Conservation (phyloP, 2,113 vertebrate genomes). For the Dasyprocta punctata region DNA sequence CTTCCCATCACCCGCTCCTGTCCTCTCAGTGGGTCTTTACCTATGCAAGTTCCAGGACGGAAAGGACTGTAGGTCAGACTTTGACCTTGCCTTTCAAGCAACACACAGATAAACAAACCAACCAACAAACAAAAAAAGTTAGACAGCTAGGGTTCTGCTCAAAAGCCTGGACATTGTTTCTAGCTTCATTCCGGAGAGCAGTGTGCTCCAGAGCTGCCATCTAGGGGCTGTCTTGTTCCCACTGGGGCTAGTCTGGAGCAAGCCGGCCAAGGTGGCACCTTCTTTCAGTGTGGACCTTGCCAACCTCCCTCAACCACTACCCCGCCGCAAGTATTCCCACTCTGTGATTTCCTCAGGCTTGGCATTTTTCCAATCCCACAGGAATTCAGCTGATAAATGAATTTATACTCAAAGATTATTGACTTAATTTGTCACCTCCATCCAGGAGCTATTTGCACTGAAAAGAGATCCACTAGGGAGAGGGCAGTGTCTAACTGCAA, state of each 20-base stretch:
- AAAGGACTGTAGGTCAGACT: not conserved
- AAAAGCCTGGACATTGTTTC: not conserved
- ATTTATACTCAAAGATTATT: slow-evolving; percentile 81
- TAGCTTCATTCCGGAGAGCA: not conserved
- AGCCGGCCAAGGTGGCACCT: not conserved
- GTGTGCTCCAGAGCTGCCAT: not conserved
- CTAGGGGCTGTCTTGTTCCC: not conserved
- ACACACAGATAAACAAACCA: slow-evolving; percentile 18
- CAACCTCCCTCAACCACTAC: not conserved
- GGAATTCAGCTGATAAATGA: slow-evolving; percentile 80
- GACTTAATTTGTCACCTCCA: slow-evolving; percentile 81
- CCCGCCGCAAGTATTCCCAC: not conserved
- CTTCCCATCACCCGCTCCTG: not conserved
- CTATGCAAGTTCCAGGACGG: not conserved
- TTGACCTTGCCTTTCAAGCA: not conserved
- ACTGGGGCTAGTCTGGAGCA: not conserved
- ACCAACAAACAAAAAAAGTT: not conserved
- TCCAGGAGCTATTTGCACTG: slow-evolving; percentile 76
- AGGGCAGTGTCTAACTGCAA: slow-evolving; percentile 61
- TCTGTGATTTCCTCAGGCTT: slow-evolving; percentile 56
- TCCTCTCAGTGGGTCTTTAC: not conserved
- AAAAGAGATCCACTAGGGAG: slow-evolving; percentile 71
- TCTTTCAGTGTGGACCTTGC: not conserved
- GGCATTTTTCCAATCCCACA: slow-evolving; percentile 77
- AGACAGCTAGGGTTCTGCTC: not conserved